Evolutionary conservation across 1,140 invertebrate genomes (phyloP), one percentile per base, ranked within the genome.

Genomic region (Drosophila lowei): DNA sequence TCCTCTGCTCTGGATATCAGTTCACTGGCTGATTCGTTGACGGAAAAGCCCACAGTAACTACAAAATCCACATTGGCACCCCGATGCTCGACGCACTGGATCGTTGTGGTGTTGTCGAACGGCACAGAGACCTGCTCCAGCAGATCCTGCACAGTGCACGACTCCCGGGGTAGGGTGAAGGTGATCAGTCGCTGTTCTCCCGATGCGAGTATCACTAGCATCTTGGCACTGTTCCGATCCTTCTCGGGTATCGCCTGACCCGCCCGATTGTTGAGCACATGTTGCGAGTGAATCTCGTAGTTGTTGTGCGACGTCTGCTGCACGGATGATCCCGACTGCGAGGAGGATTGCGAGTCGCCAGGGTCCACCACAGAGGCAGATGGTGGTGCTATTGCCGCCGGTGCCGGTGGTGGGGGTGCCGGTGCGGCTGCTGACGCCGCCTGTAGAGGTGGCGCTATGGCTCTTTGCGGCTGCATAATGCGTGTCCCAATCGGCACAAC

Each of bases 101-200:
- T 95, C 49, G 93, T 92, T 7, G 94, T 95, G 43, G 93, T 93
- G 46, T 93, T 92, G 43, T 93, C 92, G 74, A 95, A 94, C 34
- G 93, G 92, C 71, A 95, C 94, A 13, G 71, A 79, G 66, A 95
- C 95, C 92, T 96, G 95, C 89, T 96, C 95, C 48, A 96, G 90
- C 61, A 96, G 93, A 92, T 96, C 95, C 89, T 95, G 94, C 48
- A 96, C 94, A 0, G 95, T 96, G 88, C 95, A 96, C 64, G 94
- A 95, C 83, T 96, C 95, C 72, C 95, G 94, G 6, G 95, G 95
- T 74, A 96, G 92, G 38, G 95, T 95, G 77, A 96, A 96, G 2
- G 95, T 96, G 44, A 96, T 96, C 41, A 96, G 92, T 89, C 95
- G 93, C 77, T 96, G 95, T 91, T 96, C 95, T 8, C 95, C 95